A percentile compares a stretch with the other conserved stretches of the same genome.
Conservation (phyloP, 1,140 invertebrate species). For the Leptoteleia sp. region DNA sequence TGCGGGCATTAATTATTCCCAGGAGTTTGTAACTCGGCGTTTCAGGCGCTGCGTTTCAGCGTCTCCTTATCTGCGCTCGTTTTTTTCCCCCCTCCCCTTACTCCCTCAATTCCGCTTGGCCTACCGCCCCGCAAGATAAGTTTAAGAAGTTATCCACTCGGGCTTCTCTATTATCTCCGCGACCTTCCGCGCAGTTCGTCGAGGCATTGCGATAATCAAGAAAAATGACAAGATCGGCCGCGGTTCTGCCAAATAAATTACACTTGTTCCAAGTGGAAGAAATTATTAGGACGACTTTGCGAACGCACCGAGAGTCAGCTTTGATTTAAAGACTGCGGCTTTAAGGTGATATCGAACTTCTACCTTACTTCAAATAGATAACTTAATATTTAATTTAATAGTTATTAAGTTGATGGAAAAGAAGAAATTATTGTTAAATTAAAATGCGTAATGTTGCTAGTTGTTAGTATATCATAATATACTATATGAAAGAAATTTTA, state of each 20-base stretch:
- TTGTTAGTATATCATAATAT: no score
- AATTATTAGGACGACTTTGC: slow-evolving; percentile 25
- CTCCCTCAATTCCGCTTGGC: slow-evolving; percentile 47
- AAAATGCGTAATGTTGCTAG: no score
- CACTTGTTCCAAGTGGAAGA: slow-evolving; percentile 17
- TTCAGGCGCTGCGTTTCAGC: slow-evolving; percentile 36
- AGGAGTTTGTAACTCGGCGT: slow-evolving; percentile 28
- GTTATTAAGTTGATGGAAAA: no score
- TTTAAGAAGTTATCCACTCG: slow-evolving; percentile 65
- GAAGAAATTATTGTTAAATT: no score
- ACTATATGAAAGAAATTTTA: no score
- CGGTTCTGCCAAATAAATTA: slow-evolving; percentile 51
- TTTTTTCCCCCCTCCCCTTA: slow-evolving; percentile 11
- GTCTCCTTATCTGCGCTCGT: slow-evolving; percentile 29
- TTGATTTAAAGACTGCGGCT: slow-evolving; percentile 25
- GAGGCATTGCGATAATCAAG: slow-evolving; percentile 56
- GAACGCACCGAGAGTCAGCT: slow-evolving; percentile 7
- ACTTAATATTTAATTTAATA: no score
- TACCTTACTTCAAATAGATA: no score
- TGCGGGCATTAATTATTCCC: slow-evolving; percentile 55
- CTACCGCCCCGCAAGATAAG: slow-evolving; percentile 51
- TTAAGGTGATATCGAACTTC: no score
- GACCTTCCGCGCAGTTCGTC: slow-evolving; percentile 40
- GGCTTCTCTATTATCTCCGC: slow-evolving; percentile 59
- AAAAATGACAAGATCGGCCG: slow-evolving; percentile 58